Conservation (phyloP, 1,140 invertebrate species). For the Schlechtendalia chinensis region DNA sequence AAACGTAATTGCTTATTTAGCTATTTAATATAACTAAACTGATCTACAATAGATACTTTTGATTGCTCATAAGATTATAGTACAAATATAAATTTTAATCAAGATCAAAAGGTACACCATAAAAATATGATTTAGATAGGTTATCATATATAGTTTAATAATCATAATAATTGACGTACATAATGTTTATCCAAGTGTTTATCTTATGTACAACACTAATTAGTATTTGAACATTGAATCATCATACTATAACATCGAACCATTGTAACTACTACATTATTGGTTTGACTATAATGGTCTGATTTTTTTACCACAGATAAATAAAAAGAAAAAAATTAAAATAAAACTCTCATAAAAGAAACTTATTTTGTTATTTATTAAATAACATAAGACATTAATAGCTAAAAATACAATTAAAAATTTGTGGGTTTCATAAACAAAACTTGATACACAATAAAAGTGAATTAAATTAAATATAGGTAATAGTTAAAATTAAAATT, state of each 20-base stretch:
- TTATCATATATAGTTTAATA: background rate
- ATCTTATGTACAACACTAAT: slow-evolving; percentile 21
- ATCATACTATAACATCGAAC: slow-evolving; percentile 43
- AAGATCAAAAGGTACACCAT: slow-evolving; percentile 1
- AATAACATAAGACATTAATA: no score
- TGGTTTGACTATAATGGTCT: background rate
- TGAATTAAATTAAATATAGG: no score
- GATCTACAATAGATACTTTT: no score
- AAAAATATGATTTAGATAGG: slow-evolving; percentile 15
- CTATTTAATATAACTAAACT: no score
- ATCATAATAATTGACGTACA: slow-evolving; percentile 1
- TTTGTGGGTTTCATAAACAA: no score
- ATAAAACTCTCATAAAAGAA: background rate
- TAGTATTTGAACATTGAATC: slow-evolving; percentile 44
- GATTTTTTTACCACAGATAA: background rate
- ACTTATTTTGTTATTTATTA: no score
- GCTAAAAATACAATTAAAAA: no score
- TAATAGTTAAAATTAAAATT: no score
- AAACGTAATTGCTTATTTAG: no score
- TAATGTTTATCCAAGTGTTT: slow-evolving; percentile 26
- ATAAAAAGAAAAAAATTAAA: slow-evolving; percentile 3
- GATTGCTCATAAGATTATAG: no score
- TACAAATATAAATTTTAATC: background rate
- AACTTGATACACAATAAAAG: no score
- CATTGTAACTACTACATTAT: slow-evolving; percentile 27